Evolutionary conservation across 1,140 invertebrate genomes (phyloP).

Genomic region (Babylonia areolata): DNA sequence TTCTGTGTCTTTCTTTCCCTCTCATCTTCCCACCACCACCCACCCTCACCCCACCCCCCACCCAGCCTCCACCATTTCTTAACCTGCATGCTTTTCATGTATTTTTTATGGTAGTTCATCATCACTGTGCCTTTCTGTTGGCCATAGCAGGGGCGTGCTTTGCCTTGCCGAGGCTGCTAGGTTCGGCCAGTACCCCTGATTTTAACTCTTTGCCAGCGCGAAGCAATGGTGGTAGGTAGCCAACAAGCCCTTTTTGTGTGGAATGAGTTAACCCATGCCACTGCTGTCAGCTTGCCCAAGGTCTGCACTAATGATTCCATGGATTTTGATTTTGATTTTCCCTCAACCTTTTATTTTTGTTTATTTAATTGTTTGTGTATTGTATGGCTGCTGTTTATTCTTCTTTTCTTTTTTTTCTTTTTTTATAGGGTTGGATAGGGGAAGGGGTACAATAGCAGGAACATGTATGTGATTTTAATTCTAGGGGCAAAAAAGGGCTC

Average conservation of each 20-base stretch:
- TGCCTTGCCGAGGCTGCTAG: constrained; percentile 11
- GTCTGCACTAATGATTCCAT: constrained; percentile 19
- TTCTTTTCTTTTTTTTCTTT: background rate
- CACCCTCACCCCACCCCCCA: too few species aligned
- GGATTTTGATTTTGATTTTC: too few species aligned
- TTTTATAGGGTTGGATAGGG: background rate
- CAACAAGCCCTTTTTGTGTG: background rate
- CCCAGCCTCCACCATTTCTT: too few species aligned
- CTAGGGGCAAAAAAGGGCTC: too few species aligned
- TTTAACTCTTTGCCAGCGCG: constrained; percentile 31
- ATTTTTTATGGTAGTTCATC: background rate
- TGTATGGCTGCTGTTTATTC: background rate
- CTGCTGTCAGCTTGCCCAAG: background rate
- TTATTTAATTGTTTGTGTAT: too few species aligned
- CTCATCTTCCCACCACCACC: background rate
- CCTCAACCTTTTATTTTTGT: too few species aligned
- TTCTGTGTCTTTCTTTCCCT: too few species aligned
- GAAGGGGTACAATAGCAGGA: too few species aligned
- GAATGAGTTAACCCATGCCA: background rate
- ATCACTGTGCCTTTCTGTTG: constrained; percentile 12
- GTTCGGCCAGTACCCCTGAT: constrained; percentile 22
- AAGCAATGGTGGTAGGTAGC: constrained; percentile 26
- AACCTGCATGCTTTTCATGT: background rate
- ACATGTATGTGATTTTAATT: too few species aligned
- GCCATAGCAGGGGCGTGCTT: background rate